Conservation (phyloP, 2,888 invertebrate species). For the Horisme vitalbata region DNA sequence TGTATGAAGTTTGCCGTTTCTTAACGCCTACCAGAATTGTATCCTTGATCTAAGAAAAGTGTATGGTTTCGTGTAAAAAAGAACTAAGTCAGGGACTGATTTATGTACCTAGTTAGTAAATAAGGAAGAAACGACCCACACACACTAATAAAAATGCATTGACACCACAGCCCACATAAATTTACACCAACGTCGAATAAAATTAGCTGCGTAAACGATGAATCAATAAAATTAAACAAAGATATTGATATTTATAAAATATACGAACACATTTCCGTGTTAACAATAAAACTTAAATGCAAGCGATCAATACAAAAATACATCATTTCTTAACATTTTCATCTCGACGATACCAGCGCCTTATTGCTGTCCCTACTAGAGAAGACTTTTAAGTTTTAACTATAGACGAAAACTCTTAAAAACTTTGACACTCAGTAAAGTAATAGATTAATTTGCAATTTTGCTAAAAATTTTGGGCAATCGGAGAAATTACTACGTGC, state of each 20-base stretch:
- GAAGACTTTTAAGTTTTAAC: background rate
- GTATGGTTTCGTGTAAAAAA: no score
- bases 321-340: slow-evolving; percentile 29
- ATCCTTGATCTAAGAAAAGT: no score
- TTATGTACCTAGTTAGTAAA: no score
- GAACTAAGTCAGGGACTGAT: no score
- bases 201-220: slow-evolving; percentile 22
- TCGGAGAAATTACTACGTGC: background rate
- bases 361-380: slow-evolving; percentile 39
- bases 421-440: slow-evolving; percentile 5
- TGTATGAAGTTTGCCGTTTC: no score
- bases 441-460: slow-evolving; percentile 9
- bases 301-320: slow-evolving; percentile 38
- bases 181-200: slow-evolving; percentile 6
- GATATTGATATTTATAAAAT: slow-evolving; percentile 5
- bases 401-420: slow-evolving; percentile 5
- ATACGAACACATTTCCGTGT: slow-evolving; percentile 29
- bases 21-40: no score
- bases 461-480: background rate
- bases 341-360: slow-evolving; percentile 48
- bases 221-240: background rate
- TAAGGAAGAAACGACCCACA: no score
- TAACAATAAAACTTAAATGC: slow-evolving; percentile 28
- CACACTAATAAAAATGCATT: no score
- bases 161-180: background rate